A percentile compares a stretch with the other conserved stretches of the same genome.
Evolutionary conservation across 2,797 vertebrate species (phyloP).

Genomic region (Schizothorax lantsangensis): DNA sequence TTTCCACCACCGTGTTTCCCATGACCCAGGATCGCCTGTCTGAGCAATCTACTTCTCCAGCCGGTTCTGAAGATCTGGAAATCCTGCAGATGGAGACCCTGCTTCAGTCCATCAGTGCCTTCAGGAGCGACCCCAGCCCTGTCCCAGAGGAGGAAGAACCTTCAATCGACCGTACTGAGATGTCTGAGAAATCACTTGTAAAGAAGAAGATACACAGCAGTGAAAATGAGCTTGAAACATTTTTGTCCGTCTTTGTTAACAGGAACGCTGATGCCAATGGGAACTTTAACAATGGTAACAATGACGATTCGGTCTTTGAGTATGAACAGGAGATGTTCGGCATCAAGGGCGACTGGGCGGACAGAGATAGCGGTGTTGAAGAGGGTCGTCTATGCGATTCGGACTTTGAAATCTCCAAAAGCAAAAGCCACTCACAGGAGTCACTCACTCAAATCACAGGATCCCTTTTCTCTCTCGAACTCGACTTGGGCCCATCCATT

Average conservation of each 20-base stretch:
- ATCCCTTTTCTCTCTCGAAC: slow-evolving; percentile 93
- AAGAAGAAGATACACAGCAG: slow-evolving; percentile 76
- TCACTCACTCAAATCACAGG: slow-evolving; percentile 88
- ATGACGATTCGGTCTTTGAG: slow-evolving; percentile 64
- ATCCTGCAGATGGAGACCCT: slow-evolving; percentile 84
- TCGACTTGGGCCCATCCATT: slow-evolving; percentile 97
- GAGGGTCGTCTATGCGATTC: slow-evolving; percentile 82
- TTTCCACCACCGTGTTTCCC: slow-evolving; percentile 87
- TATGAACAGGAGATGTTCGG: slow-evolving; percentile 86
- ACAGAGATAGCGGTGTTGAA: slow-evolving; percentile 87
- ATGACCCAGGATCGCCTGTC: slow-evolving; percentile 77
- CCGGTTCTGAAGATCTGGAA: slow-evolving; percentile 84
- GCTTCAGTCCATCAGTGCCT: slow-evolving; percentile 87
- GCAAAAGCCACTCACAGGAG: slow-evolving; percentile 85
- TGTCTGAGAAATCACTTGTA: slow-evolving; percentile 76
- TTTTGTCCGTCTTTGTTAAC: slow-evolving; percentile 70
- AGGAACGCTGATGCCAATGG: slow-evolving; percentile 71
- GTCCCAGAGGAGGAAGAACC: slow-evolving; percentile 72
- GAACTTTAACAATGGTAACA: slow-evolving; percentile 68
- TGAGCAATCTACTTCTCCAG: slow-evolving; percentile 67
- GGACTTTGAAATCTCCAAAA: slow-evolving; percentile 84
- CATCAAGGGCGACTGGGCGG: slow-evolving; percentile 86
- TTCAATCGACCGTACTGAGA: slow-evolving; percentile 84
- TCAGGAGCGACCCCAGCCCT: slow-evolving; percentile 83
- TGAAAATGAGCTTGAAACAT: slow-evolving; percentile 77